phyloP scores from a whole-genome alignment of 1,140 invertebrate genomes.

The Drosophila truncata region DNA sequence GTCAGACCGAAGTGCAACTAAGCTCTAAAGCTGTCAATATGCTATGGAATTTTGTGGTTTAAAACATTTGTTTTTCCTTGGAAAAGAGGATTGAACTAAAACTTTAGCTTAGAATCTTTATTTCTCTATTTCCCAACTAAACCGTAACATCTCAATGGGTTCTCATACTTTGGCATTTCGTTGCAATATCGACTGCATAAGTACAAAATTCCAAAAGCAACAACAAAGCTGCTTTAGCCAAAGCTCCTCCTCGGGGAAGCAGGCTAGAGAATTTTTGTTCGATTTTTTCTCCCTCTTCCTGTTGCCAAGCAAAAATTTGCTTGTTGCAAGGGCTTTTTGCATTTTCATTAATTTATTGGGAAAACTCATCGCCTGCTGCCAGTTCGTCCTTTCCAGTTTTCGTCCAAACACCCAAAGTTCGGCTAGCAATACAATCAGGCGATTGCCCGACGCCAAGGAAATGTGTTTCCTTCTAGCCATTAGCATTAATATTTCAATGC shows the following conservation, averaged over 20 bases:
- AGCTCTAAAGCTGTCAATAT: slow-evolving; percentile 38
- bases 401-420: slow-evolving; percentile 43
- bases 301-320: slow-evolving; percentile 35
- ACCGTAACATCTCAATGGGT: slow-evolving; percentile 32
- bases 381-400: slow-evolving; percentile 30
- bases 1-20: slow-evolving; percentile 42
- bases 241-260: neutral
- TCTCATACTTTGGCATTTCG: slow-evolving; percentile 13
- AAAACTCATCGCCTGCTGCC: slow-evolving; percentile 55
- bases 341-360: slow-evolving; percentile 73
- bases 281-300: slow-evolving; percentile 8
- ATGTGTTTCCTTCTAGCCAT: slow-evolving; percentile 72
- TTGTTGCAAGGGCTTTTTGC: slow-evolving; percentile 51
- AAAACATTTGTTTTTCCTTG: slow-evolving; percentile 28
- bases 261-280: neutral
- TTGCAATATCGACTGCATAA: slow-evolving; percentile 37
- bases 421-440: slow-evolving; percentile 67
- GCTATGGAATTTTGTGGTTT: slow-evolving; percentile 3
- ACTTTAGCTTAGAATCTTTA: neutral
- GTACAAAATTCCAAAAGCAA: slow-evolving; percentile 21
- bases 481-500: slow-evolving; percentile 81
- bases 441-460: slow-evolving; percentile 59
- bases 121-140: slow-evolving; percentile 4
- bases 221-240: slow-evolving; percentile 3
- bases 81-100: neutral